These are phyloP conservation scores for Threskiornis aethiopicus DNA, from an alignment of 2,797 vertebrate genomes.

Conservation along the genomic window DNA sequence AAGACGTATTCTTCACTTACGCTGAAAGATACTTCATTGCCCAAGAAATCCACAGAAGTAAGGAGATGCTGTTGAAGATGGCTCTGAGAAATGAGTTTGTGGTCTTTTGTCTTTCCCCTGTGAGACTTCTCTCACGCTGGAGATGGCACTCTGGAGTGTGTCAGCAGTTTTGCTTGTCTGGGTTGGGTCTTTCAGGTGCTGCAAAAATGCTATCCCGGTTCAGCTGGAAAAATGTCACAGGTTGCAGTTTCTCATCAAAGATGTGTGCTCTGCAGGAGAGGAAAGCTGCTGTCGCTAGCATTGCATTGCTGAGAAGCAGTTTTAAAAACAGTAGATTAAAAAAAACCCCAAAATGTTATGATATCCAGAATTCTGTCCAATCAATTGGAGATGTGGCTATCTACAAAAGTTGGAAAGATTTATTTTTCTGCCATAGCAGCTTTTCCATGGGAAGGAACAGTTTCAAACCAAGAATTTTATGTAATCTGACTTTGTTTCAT, in stretches of 20 bases:
- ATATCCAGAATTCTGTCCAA: background rate
- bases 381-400: rapidly evolving
- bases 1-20: background rate
- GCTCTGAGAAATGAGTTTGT: background rate
- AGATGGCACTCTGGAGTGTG: background rate
- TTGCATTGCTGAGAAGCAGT: background rate
- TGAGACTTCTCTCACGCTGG: rapidly evolving
- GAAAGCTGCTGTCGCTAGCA: background rate
- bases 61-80: background rate
- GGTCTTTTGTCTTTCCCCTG: background rate
- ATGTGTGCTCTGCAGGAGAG: rapidly evolving
- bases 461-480: background rate
- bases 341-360: rapidly evolving
- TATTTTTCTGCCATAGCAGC: background rate
- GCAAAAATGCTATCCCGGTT: background rate
- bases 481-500: background rate
- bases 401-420: background rate
- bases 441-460: background rate
- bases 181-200: background rate
- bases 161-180: background rate
- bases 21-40: background rate
- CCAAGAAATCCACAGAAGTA: background rate
- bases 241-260: background rate
- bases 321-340: background rate
- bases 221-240: background rate